phyloP scores from a whole-genome alignment of 2,797 vertebrate species.

The Chiloscyllium punctatum region DNA sequence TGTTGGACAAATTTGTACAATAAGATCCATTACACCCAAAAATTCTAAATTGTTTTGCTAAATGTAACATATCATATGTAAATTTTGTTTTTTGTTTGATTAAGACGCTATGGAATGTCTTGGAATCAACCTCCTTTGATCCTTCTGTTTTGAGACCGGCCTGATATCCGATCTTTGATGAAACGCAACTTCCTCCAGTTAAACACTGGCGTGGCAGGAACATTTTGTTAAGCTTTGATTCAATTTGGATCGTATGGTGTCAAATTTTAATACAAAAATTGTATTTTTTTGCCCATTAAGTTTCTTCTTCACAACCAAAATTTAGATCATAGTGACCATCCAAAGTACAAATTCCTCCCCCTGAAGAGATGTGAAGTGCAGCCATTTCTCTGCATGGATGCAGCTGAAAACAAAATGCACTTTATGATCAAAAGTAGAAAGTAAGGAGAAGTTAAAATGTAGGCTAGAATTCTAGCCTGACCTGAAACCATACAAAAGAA shows the following conservation, averaged over 20 bases:
- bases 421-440: background rate
- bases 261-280: background rate
- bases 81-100: background rate
- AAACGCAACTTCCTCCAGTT: background rate
- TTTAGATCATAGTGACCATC: background rate
- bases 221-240: background rate
- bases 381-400: background rate
- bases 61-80: background rate
- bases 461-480: background rate
- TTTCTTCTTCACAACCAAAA: background rate
- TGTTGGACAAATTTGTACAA: too few species aligned
- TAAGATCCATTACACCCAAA: background rate
- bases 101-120: background rate
- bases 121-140: background rate
- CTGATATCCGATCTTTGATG: background rate
- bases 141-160: background rate
- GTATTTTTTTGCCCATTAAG: background rate
- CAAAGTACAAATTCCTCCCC: background rate
- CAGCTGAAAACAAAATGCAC: background rate
- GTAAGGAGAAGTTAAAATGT: background rate
- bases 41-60: background rate
- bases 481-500: background rate
- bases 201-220: background rate
- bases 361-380: background rate
- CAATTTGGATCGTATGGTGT: background rate